Base-by-base conservation (phyloP, 2,113 vertebrate genomes). In the Hiodon tergisus region DNA sequence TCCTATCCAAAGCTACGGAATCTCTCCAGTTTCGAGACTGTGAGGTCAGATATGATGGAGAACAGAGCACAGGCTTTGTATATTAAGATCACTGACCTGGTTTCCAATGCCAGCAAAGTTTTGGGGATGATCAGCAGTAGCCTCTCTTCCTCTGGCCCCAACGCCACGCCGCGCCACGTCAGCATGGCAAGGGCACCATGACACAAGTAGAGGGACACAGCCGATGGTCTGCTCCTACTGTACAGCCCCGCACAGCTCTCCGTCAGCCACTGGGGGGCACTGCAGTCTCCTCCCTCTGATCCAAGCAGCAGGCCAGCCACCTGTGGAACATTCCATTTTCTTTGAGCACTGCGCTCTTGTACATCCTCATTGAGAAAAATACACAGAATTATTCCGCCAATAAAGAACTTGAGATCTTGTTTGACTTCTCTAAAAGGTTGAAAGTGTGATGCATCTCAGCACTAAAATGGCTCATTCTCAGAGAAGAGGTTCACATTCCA, bases 131-230 rank as follows among this genome's bases (percentile, higher is more conserved):
- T 81, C 73, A 96, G 13, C 2, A 98, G 88, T 0, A 99, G 86
- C 50, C 85, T 81, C 78, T 95, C 95, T 80, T 91, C 88, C 13
- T 84, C 82, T 1, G 74, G 82, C 17, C 92, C 91, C 74, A 90
- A 86, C 2, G 76, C 83, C 60, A 88, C 81, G 0, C 81, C 81
- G 82, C 88, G 94, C 96, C 95, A 98, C 74, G 89, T 92, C 83
- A 99, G 60, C 96, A 98, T 97, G 13, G 95, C 95, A 74, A 99
- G 87, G 0, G 93, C 92, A 9, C 96, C 97, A 6, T 98, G 96
- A 81, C 94, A 95, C 60, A 99, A 88, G 78, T 93, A 96, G 52
- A 98, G 84, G 54, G 91, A 88, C 17, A 90, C 86, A 0, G 89
- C 84, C 0, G 75, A 81, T 0, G 92, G 88, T 16, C 93, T 79